phyloP scores from a whole-genome alignment of 2,113 vertebrate species.

The Engystomops pustulosus region DNA sequence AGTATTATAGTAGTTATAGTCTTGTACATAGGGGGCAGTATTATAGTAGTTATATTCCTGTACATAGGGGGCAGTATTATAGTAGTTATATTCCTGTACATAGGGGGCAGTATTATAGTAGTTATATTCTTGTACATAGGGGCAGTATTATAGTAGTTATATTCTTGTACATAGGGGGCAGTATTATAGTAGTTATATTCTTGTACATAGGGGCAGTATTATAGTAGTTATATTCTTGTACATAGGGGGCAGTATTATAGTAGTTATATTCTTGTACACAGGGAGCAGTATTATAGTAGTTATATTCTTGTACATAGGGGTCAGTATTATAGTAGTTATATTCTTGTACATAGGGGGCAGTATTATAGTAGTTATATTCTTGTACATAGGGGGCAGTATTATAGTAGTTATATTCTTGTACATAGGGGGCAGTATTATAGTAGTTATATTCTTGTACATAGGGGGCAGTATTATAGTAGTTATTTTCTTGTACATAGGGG shows the following conservation, averaged over 20 bases:
- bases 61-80: background rate
- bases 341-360: no score
- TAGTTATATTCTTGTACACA: constrained; percentile 4
- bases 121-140: constrained; percentile 5
- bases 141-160: constrained; percentile 9
- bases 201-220: constrained; percentile 4
- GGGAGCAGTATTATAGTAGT: constrained; percentile 17
- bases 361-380: no score
- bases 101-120: background rate
- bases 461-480: constrained; percentile 1
- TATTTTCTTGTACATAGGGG: background rate
- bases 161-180: background rate
- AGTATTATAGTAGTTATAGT: no score
- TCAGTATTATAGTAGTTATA: no score
- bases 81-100: background rate
- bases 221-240: constrained; percentile 7
- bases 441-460: constrained; percentile 9
- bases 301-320: background rate
- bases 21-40: background rate
- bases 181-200: background rate
- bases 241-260: background rate
- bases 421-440: background rate
- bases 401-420: no score
- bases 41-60: constrained; percentile 2
- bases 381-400: no score